These are phyloP conservation scores for Apamea sordens DNA, from an alignment of 2,888 invertebrate genomes.

Conservation along the genomic window DNA sequence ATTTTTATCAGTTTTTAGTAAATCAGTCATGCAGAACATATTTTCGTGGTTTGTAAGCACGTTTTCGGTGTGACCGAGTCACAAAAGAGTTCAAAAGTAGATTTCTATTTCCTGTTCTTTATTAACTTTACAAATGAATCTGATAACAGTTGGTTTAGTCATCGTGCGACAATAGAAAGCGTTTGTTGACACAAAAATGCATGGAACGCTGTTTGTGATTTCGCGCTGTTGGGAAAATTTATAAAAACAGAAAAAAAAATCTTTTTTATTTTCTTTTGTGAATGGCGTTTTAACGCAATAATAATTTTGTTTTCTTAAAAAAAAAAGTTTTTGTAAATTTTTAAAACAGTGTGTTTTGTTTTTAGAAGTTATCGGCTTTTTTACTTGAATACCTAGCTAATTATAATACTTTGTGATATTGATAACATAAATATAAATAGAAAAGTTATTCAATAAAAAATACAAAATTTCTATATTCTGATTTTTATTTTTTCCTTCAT, in stretches of 20 bases:
- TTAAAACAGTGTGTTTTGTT: slow-evolving; percentile 69
- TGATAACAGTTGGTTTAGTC: slow-evolving; percentile 59
- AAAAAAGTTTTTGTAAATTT: slow-evolving; percentile 39
- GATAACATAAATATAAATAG: slow-evolving; percentile 79
- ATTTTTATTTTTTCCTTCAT: slow-evolving; percentile 59
- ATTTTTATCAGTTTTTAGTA: slow-evolving; percentile 50
- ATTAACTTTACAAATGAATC: slow-evolving; percentile 66
- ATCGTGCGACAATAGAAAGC: slow-evolving; percentile 58
- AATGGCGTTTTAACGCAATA: not conserved
- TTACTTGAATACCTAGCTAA: slow-evolving; percentile 87
- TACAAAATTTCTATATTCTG: slow-evolving; percentile 84
- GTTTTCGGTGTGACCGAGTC: slow-evolving; percentile 49
- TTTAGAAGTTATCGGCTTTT: slow-evolving; percentile 86
- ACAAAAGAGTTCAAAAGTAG: slow-evolving; percentile 71
- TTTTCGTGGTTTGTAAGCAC: slow-evolving; percentile 53
- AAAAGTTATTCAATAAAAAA: slow-evolving; percentile 89
- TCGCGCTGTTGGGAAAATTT: slow-evolving; percentile 38
- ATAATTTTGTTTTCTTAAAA: slow-evolving; percentile 1
- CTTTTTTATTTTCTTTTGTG: not conserved
- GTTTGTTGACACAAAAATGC: slow-evolving; percentile 49
- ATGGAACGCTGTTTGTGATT: slow-evolving; percentile 53
- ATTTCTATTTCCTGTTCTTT: slow-evolving; percentile 83
- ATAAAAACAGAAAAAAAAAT: slow-evolving; percentile 17
- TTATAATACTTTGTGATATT: slow-evolving; percentile 87
- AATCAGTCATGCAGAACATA: slow-evolving; percentile 54